Evolutionary conservation across 2,888 invertebrate genomes (phyloP), one percentile per base, ranked within the genome.

Genomic region (Aleiodes alternator): DNA sequence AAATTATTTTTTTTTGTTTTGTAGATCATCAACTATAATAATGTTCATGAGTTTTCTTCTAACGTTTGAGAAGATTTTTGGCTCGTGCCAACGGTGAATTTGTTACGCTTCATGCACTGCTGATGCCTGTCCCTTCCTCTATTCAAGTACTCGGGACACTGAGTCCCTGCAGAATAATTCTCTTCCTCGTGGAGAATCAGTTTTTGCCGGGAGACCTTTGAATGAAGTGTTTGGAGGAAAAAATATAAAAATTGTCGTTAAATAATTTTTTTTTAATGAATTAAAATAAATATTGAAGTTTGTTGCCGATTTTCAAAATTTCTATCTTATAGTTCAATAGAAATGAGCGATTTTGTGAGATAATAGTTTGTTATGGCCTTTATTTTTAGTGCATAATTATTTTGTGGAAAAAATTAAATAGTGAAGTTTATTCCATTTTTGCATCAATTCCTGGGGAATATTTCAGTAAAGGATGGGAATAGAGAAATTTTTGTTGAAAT

Each of bases 91-190:
- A n/a, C 82, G 84, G 82, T 85, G 84, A 80, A 86, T 83, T 84
- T 83, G 84, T 89, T 84, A 88, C 84, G 89, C 88, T 89, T 89
- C 85, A 89, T 82, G 89, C 89, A 84, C 85, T 83, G 88, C 76
- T 82, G 88, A 83, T 82, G 88, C 88, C 89, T 84, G 88, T 88
- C 88, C 89, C 89, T 89, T 88, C 88, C 86, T 87, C 84, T 84
- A 51, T 9, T 68, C 53, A 23, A 55, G 61, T 69, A 56, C 59
- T 57, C 23, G 34, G 55, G 51, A 72, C 80, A 78, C 79, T 80
- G 79, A 83, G 84, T 82, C 84, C 82, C 84, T 82, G 82, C 82
- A 55, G 77, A 57, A 80, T 84, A 83, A 43, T 43, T 43, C 11
- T 43, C 7, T 82, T 82, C 82, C 79, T 82, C 75, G 77, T 76